These are phyloP conservation scores for Melanotaenia nigrans DNA, from an alignment of 2,797 vertebrate genomes.

Conservation along the genomic window DNA sequence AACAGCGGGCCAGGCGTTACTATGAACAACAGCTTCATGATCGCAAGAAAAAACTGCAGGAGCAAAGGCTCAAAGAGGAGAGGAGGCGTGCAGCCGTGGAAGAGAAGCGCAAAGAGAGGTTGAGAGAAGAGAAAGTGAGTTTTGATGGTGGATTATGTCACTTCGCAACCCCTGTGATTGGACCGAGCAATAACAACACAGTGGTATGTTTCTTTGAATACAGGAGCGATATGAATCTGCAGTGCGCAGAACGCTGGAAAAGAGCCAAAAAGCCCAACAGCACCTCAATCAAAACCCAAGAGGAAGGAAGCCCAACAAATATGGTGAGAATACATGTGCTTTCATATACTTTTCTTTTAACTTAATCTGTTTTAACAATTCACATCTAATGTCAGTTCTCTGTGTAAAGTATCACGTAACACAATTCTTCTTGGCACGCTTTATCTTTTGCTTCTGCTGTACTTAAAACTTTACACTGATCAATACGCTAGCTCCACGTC, in stretches of 20 bases:
- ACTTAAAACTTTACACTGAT: slow-evolving; percentile 58
- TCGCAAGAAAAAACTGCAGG: slow-evolving; percentile 89
- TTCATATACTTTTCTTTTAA: slow-evolving; percentile 14
- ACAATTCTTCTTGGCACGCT: slow-evolving; percentile 30
- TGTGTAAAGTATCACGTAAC: slow-evolving; percentile 23
- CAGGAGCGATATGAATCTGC: slow-evolving; percentile 94
- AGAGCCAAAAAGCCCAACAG: slow-evolving; percentile 89
- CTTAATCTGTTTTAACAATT: slow-evolving; percentile 27
- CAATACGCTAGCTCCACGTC: slow-evolving; percentile 72
- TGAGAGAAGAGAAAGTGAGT: slow-evolving; percentile 91
- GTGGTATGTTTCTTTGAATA: slow-evolving; percentile 38
- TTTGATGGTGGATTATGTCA: not conserved
- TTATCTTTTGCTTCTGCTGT: slow-evolving; percentile 56
- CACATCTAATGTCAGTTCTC: slow-evolving; percentile 19
- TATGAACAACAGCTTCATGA: slow-evolving; percentile 91
- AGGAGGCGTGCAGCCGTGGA: slow-evolving; percentile 90
- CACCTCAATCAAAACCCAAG: slow-evolving; percentile 84
- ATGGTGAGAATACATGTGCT: slow-evolving; percentile 74
- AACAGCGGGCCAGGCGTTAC: slow-evolving; percentile 87
- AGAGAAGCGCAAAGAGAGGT: slow-evolving; percentile 89
- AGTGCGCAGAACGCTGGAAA: slow-evolving; percentile 90
- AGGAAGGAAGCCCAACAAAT: slow-evolving; percentile 82
- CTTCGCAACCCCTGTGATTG: not conserved
- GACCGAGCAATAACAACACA: slow-evolving; percentile 1
- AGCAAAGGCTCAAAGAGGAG: slow-evolving; percentile 91